Evolutionary conservation across 2,113 vertebrate genomes (phyloP).

Genomic region (Etia nguti): DNA sequence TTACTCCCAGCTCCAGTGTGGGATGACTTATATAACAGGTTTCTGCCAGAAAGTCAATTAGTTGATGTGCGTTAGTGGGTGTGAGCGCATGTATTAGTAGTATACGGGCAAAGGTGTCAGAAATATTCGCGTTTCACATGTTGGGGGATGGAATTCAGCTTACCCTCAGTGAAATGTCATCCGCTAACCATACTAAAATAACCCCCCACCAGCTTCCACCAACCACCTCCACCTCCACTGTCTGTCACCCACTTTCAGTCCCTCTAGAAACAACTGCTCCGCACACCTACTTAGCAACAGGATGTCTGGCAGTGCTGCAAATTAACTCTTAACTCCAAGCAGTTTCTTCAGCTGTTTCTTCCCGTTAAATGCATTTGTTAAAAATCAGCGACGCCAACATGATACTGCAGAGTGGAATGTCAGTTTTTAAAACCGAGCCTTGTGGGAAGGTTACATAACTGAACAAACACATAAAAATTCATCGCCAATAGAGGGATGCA

Average conservation of each 20-base stretch:
- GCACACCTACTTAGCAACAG: constrained; percentile 59
- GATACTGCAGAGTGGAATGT: background rate
- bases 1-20: constrained; percentile 42
- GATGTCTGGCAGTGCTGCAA: constrained; percentile 52
- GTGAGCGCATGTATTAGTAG: background rate
- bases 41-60: constrained; percentile 14
- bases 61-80: background rate
- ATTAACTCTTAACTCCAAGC: constrained; percentile 24
- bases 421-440: background rate
- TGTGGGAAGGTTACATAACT: background rate
- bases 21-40: background rate
- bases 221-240: background rate
- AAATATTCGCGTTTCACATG: constrained; percentile 45
- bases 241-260: constrained; percentile 26
- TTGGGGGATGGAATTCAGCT: constrained; percentile 38
- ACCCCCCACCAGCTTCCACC: background rate
- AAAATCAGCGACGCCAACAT: background rate
- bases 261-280: constrained; percentile 49
- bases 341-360: constrained; percentile 15
- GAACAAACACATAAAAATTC: background rate
- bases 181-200: constrained; percentile 48
- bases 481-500: background rate
- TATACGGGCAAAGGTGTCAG: constrained; percentile 22
- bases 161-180: constrained; percentile 42
- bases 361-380: constrained; percentile 1